phyloP scores from a whole-genome alignment of 2,113 vertebrate species.

The Lagopus leucura region DNA sequence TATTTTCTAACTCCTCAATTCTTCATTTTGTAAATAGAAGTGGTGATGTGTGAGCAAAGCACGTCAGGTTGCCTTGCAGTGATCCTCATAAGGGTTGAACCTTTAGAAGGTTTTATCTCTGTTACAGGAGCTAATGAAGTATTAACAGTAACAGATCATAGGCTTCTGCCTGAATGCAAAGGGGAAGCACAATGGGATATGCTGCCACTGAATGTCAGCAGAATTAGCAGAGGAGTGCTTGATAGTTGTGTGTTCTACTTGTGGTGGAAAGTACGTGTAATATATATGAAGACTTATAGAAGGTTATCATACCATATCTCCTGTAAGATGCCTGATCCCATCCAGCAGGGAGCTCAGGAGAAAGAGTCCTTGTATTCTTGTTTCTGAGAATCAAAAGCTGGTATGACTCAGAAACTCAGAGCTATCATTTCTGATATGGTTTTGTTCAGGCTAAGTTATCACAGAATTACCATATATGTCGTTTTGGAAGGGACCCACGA shows the following conservation, averaged over 20 bases:
- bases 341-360: neutral
- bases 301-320: neutral
- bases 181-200: neutral
- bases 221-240: neutral
- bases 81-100: neutral
- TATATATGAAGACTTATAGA: neutral
- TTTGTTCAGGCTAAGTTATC: neutral
- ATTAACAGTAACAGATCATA: neutral
- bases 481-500: neutral
- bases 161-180: neutral
- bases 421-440: neutral
- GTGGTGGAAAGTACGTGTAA: neutral
- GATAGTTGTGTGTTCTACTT: neutral
- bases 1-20: neutral
- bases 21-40: neutral
- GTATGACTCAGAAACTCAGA: neutral
- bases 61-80: neutral
- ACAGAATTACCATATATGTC: neutral
- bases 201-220: neutral
- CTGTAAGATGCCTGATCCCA: neutral
- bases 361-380: neutral
- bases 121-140: neutral
- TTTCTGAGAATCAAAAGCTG: conserved; percentile 7
- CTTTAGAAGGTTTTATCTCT: neutral
- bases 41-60: neutral